Evolutionary conservation across 1,140 invertebrate genomes (phyloP).

Genomic region (Panulirus ornatus): DNA sequence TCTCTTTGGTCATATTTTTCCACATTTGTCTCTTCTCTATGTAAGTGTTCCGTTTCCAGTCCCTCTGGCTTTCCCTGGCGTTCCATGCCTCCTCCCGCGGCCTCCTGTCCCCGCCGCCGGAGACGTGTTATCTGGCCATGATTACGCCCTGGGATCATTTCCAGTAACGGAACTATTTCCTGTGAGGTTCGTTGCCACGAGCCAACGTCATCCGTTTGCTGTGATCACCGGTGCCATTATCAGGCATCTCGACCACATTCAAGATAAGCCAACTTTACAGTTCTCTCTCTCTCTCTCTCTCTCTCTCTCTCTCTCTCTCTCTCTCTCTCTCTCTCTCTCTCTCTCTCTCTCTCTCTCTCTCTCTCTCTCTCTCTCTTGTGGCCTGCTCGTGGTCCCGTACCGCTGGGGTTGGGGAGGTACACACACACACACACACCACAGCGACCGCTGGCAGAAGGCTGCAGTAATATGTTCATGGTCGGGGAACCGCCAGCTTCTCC

Average conservation of each 20-base stretch:
- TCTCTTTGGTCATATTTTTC: background rate
- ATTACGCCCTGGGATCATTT: background rate
- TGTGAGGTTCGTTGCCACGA: background rate
- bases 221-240: background rate
- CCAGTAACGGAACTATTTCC: background rate
- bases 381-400: no score
- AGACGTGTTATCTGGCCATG: background rate
- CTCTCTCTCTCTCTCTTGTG: background rate
- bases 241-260: background rate
- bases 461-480: no score
- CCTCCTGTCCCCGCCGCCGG: background rate
- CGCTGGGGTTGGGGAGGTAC: no score
- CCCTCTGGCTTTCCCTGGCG: background rate
- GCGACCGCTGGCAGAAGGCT: no score
- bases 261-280: no score
- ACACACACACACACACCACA: no score
- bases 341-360: background rate
- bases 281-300: conserved; percentile 30
- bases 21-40: background rate
- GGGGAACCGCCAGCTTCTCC: no score
- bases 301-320: conserved; percentile 46
- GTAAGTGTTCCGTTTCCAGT: background rate
- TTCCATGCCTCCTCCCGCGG: background rate
- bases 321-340: conserved; percentile 22
- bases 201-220: background rate